phyloP scores from a whole-genome alignment of 2,113 vertebrate genomes.

The Heterotilapia buettikoferi region DNA sequence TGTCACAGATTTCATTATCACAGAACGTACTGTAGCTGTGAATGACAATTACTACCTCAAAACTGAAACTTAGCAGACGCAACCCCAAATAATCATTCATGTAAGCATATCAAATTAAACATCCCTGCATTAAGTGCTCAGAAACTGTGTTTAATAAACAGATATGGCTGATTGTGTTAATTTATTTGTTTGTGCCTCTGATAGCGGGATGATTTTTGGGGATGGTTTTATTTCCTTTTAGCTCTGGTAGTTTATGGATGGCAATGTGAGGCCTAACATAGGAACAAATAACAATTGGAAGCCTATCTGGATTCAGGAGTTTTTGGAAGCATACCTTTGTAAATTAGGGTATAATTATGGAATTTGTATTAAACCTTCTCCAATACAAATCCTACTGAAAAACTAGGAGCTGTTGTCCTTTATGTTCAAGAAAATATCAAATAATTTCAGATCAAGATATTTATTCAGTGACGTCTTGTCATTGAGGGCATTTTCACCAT shows the following conservation, averaged over 20 bases:
- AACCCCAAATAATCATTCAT: not conserved
- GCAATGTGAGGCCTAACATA: not conserved
- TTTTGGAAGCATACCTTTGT: not conserved
- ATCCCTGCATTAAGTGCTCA: not conserved
- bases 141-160: not conserved
- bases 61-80: not conserved
- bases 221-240: not conserved
- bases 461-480: not conserved
- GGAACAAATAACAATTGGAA: not conserved
- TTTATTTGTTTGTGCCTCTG: accelerated
- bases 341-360: accelerated
- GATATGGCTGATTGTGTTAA: not conserved
- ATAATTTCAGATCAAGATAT: not conserved
- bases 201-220: not conserved
- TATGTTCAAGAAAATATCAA: not conserved
- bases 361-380: not conserved
- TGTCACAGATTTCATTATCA: not conserved
- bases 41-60: not conserved
- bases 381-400: not conserved
- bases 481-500: not conserved
- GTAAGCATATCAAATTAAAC: not conserved
- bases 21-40: not conserved
- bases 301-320: not conserved
- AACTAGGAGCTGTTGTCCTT: not conserved
- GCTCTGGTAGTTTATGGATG: accelerated